A percentile compares a stretch with the other conserved stretches of the same genome.
phyloP scores from a whole-genome alignment of 2,113 vertebrate species.

The Serilophus lunatus region DNA sequence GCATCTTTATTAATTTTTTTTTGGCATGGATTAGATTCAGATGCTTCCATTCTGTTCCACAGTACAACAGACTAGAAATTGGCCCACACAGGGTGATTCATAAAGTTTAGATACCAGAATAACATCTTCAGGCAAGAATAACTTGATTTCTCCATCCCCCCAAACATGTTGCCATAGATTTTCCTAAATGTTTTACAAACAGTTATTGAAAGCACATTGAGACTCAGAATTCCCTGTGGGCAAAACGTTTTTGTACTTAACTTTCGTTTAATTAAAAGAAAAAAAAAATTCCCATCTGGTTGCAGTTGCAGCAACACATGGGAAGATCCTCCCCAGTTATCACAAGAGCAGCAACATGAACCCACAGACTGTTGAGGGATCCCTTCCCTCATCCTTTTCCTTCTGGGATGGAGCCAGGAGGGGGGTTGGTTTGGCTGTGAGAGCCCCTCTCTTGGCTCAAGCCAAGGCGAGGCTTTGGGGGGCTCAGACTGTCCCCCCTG shows the following conservation, averaged over 20 bases:
- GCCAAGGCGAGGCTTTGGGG: neutral
- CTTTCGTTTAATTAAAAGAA: slow-evolving; percentile 71
- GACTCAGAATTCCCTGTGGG: slow-evolving; percentile 73
- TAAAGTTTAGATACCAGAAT: slow-evolving; percentile 75
- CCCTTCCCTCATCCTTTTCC: neutral
- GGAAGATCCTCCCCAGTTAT: slow-evolving; percentile 70
- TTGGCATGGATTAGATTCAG: slow-evolving; percentile 64
- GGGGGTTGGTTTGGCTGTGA: neutral
- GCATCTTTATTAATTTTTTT: slow-evolving; percentile 51
- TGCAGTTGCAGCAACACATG: slow-evolving; percentile 65
- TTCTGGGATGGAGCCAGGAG: neutral
- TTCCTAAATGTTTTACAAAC: slow-evolving; percentile 79
- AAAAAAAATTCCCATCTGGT: slow-evolving; percentile 63
- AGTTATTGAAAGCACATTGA: slow-evolving; percentile 82
- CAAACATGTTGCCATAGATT: slow-evolving; percentile 77
- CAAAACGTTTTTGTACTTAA: slow-evolving; percentile 78
- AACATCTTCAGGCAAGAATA: slow-evolving; percentile 77
- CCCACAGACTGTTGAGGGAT: neutral
- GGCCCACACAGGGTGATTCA: slow-evolving; percentile 74
- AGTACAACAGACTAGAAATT: slow-evolving; percentile 48
- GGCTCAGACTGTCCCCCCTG: neutral
- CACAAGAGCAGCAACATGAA: slow-evolving; percentile 20
- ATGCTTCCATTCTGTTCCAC: slow-evolving; percentile 29
- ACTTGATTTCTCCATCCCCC: slow-evolving; percentile 52
- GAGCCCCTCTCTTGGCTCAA: neutral